Evolutionary conservation across 2,797 vertebrate genomes (phyloP).

Genomic region (Xiphorhynchus erythropygius): DNA sequence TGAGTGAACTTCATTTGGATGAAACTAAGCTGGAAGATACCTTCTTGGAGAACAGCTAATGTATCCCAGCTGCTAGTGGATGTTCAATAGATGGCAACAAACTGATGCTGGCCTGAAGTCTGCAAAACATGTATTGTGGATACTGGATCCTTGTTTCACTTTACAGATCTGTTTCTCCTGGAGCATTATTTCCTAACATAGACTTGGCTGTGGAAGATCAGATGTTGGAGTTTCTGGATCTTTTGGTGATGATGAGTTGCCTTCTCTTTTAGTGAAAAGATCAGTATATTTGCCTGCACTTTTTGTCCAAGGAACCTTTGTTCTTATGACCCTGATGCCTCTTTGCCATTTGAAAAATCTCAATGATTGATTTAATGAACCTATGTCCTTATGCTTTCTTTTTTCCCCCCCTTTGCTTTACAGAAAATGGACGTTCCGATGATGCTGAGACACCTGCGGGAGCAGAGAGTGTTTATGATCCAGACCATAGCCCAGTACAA

Average conservation of each 20-base stretch:
- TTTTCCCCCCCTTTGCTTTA: conserved; percentile 1
- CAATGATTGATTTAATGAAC: neutral
- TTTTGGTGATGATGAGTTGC: neutral
- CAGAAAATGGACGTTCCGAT: conserved; percentile 92
- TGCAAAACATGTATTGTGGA: neutral
- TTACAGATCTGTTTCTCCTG: neutral
- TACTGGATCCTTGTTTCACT: neutral
- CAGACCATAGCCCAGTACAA: conserved; percentile 96
- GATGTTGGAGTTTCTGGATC: neutral
- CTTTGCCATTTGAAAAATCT: neutral
- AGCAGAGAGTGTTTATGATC: conserved; percentile 96
- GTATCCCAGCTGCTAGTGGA: neutral
- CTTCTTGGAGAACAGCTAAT: neutral
- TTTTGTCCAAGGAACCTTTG: neutral
- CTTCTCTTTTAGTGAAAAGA: neutral
- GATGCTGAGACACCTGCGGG: conserved; percentile 89
- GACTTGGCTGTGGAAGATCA: neutral
- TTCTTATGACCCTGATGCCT: neutral
- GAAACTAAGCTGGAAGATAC: neutral
- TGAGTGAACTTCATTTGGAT: neutral
- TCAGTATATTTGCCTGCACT: neutral
- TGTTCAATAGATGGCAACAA: neutral
- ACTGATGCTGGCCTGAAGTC: neutral
- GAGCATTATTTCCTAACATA: accelerated
- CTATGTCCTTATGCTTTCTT: neutral